These are phyloP conservation scores for Arctia plantaginis DNA, from an alignment of 2,888 invertebrate species.

Conservation along the genomic window DNA sequence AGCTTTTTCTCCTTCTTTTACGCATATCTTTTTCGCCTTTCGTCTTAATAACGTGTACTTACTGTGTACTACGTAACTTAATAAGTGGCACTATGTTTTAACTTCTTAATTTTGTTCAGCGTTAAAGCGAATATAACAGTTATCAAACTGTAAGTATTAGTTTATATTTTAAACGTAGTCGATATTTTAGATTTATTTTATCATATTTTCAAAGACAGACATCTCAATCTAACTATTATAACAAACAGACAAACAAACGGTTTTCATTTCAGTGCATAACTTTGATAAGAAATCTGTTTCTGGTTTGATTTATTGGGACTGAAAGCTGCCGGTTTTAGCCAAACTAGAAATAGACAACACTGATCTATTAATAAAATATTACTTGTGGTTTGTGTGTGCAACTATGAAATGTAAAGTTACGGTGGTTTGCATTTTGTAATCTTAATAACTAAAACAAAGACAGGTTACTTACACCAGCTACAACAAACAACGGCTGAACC, in stretches of 20 bases:
- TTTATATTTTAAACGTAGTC: too few relatives aligned
- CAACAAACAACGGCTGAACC: too few relatives aligned
- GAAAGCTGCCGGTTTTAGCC: constrained; percentile 1
- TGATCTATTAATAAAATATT: neutral
- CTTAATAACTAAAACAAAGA: too few relatives aligned
- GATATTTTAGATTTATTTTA: neutral
- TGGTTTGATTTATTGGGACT: neutral
- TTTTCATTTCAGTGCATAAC: neutral
- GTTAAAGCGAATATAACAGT: too few relatives aligned
- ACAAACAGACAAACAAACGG: neutral
- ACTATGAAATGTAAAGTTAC: neutral
- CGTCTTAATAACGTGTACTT: too few relatives aligned
- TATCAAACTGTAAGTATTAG: too few relatives aligned
- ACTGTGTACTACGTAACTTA: too few relatives aligned
- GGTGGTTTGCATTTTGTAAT: neutral
- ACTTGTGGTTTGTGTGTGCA: neutral
- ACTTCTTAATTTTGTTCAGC: too few relatives aligned
- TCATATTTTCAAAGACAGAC: neutral
- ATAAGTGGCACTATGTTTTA: too few relatives aligned
- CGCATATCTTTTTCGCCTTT: too few relatives aligned
- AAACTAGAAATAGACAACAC: constrained; percentile 2
- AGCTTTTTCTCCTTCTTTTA: too few relatives aligned
- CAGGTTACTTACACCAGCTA: too few relatives aligned
- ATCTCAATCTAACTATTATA: neutral
- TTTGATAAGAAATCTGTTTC: neutral